Evolutionary conservation across 30 jellyfish, hydroid and myxozoan genomes (phyloP), one percentile per base, ranked within the genome.

Genomic region (Sanderia malayensis): DNA sequence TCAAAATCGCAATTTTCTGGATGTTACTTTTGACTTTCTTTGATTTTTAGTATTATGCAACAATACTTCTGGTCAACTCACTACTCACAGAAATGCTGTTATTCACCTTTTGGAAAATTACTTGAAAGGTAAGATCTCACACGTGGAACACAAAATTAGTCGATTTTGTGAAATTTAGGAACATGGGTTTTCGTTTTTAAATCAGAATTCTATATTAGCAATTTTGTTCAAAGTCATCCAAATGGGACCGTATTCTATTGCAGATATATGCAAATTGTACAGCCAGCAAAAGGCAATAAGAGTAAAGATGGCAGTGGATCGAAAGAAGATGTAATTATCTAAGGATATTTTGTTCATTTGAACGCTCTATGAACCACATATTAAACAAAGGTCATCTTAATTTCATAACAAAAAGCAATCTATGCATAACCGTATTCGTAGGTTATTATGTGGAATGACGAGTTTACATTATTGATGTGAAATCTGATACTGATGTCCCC

Each of bases 251-350:
- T 45, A 8, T 49, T 37, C 45, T n/a, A 37, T 58, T 66, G 2
- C 46, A 92, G 99, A 77, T 46, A 95, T 93, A 23, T 85, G 96
- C 84, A 79, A 81, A 62, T 37, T 85, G 0, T 93, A 85, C 69
- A 87, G 96, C 49, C 99, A 93, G 44, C 99, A 79, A 67, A 67
- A 82, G 57, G 99, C 99, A 22, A 86, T 70, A 7, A 34, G 95
- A 30, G 96, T 93, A 2, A 93, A 85, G 68, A 92, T 60, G 58
- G 84, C 96, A 0, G 94, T 93, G 1, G 99, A 93, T 58, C 87
- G 96, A 2, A 93, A 85, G 69, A 80, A 87, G 63, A 73, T 93
- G 99, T 92, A 73, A 49, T 8, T 49, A 49, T 49, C 27, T 15
- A 4, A 49, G 8, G 64, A 4, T 7, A 49, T 4, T 49, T 49